Conservation (phyloP, 2,888 invertebrate genomes). For the Cecidostiba fungosa region DNA sequence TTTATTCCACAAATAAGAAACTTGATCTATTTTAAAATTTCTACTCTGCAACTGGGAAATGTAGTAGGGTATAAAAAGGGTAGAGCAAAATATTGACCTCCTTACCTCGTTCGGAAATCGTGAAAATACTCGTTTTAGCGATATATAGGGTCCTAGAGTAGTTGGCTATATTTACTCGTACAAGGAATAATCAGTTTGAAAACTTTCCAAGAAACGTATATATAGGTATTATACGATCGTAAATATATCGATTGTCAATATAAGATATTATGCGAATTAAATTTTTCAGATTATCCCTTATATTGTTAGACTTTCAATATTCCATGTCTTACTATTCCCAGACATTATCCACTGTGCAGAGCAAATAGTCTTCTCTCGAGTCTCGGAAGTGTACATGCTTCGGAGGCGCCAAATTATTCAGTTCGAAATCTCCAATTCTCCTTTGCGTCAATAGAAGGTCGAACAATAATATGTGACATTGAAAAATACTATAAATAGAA, state of each 20-base stretch:
- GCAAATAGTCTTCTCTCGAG: not conserved
- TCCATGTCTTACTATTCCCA: not conserved
- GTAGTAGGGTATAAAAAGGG: not conserved
- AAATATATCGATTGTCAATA: slow-evolving; percentile 1
- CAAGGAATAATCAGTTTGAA: slow-evolving; percentile 37
- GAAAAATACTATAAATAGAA: not conserved
- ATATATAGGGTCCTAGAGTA: not conserved
- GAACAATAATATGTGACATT: not conserved
- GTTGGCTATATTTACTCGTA: not conserved
- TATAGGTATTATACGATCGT: not conserved
- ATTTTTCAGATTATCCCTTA: not conserved
- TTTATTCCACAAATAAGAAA: not conserved
- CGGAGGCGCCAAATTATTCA: not conserved
- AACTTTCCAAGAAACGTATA: slow-evolving; percentile 30
- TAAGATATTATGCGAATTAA: not conserved
- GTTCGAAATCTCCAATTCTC: not conserved
- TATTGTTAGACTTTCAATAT: not conserved
- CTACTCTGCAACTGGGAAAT: not conserved
- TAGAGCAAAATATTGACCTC: slow-evolving; percentile 22
- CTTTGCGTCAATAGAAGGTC: not conserved
- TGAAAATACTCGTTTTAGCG: not conserved
- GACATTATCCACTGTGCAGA: slow-evolving; percentile 1
- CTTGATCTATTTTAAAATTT: not conserved
- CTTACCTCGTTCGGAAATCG: slow-evolving; percentile 2
- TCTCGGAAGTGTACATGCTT: not conserved